A percentile compares a stretch with the other conserved stretches of the same genome.
These are phyloP conservation scores for Collichthys lucidus DNA, from an alignment of 2,113 vertebrate genomes.

Conservation along the genomic window DNA sequence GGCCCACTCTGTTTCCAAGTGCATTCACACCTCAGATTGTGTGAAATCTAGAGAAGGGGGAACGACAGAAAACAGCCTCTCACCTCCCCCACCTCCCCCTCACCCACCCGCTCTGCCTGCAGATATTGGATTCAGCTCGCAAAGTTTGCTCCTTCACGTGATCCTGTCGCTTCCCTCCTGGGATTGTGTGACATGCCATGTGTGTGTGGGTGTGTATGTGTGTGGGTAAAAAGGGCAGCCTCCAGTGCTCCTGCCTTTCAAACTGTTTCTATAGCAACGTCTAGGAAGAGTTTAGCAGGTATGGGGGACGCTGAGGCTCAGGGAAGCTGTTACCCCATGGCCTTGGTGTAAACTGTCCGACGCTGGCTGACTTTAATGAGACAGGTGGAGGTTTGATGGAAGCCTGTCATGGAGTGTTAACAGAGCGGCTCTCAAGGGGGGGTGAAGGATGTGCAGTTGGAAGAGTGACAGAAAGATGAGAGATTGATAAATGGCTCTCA, in stretches of 20 bases:
- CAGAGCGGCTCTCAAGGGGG: background rate
- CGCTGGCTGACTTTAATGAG: slow-evolving; percentile 42
- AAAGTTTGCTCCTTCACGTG: slow-evolving; percentile 31
- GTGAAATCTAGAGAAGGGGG: slow-evolving; percentile 50
- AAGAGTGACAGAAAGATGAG: slow-evolving; percentile 14
- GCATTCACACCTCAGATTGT: slow-evolving; percentile 63
- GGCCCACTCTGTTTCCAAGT: slow-evolving; percentile 40
- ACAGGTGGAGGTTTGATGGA: slow-evolving; percentile 28
- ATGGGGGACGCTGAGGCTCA: slow-evolving; percentile 11
- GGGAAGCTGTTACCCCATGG: slow-evolving; percentile 13
- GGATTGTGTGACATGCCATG: slow-evolving; percentile 30
- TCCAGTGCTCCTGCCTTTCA: slow-evolving; percentile 37
- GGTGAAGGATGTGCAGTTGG: background rate
- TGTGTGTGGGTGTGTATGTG: slow-evolving; percentile 10
- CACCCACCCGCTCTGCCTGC: slow-evolving; percentile 3
- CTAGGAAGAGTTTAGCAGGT: slow-evolving; percentile 46
- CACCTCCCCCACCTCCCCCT: background rate
- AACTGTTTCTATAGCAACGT: slow-evolving; percentile 69
- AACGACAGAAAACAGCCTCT: slow-evolving; percentile 35
- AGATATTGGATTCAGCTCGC: slow-evolving; percentile 45
- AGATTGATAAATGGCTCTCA: background rate
- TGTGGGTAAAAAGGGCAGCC: slow-evolving; percentile 2
- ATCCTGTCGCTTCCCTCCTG: slow-evolving; percentile 27
- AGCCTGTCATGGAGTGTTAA: slow-evolving; percentile 25
- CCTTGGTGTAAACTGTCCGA: slow-evolving; percentile 32